Conservation (phyloP, 2,888 invertebrate genomes). For the Drosophila mulleri region DNA sequence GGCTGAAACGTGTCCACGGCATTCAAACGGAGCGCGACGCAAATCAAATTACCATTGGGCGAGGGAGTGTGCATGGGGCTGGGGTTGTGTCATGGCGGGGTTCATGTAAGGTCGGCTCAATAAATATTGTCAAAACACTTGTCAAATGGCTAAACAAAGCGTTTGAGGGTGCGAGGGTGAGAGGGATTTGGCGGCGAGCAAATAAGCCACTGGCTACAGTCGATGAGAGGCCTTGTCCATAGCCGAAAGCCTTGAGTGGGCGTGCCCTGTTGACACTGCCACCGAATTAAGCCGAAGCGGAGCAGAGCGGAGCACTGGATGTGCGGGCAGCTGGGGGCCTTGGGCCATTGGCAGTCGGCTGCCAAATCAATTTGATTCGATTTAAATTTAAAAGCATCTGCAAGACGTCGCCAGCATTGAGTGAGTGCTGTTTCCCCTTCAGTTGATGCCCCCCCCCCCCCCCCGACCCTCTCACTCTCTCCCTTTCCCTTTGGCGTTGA, state of each 20-base stretch:
- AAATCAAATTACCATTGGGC: constrained; percentile 77
- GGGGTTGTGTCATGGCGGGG: not conserved
- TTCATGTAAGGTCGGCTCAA: constrained; percentile 48
- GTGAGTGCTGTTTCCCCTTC: constrained; percentile 7
- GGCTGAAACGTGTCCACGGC: constrained; percentile 82
- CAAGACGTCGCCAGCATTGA: constrained; percentile 45
- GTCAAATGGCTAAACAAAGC: constrained; percentile 80
- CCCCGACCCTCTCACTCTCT: not conserved
- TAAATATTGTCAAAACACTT: constrained; percentile 84
- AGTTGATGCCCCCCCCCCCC: not conserved
- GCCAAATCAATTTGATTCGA: constrained; percentile 84
- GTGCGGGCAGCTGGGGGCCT: constrained; percentile 13
- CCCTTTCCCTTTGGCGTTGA: constrained; percentile 45
- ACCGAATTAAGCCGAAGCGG: constrained; percentile 45
- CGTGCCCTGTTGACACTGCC: constrained; percentile 66
- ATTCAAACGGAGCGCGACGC: constrained; percentile 50
- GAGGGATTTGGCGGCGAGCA: constrained; percentile 27
- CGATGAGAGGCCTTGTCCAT: constrained; percentile 26
- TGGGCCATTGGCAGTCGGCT: constrained; percentile 62
- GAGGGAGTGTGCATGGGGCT: not conserved
- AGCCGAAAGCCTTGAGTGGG: constrained; percentile 51
- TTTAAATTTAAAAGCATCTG: constrained; percentile 84
- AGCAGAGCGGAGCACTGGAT: not conserved
- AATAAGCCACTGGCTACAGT: constrained; percentile 57
- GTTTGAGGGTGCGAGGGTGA: not conserved